phyloP scores from a whole-genome alignment of 2,888 invertebrate species.

The Protula sp. region DNA sequence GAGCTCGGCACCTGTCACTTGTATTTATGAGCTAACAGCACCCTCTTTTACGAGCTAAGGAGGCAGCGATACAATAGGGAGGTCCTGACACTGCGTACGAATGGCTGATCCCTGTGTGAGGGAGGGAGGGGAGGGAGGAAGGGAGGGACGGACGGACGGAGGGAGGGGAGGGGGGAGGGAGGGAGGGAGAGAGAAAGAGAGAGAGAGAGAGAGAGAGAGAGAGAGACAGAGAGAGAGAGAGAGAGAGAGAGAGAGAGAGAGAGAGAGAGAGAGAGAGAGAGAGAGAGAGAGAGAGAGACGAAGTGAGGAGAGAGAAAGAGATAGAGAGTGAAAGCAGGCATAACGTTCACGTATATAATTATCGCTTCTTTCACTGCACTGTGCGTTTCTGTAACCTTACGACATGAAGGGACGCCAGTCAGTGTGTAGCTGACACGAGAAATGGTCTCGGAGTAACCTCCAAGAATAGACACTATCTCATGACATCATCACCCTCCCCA shows the following conservation, averaged over 20 bases:
- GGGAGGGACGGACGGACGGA: not conserved
- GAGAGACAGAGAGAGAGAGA: slow-evolving; percentile 1
- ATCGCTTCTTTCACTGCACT: too few relatives aligned
- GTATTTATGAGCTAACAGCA: too few relatives aligned
- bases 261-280: not conserved
- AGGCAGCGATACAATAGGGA: not conserved
- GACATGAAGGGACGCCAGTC: too few relatives aligned
- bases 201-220: not conserved
- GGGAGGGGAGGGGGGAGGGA: not conserved
- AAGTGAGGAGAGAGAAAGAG: not conserved
- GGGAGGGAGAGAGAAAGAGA: not conserved
- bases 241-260: not conserved
- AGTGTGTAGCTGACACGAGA: too few relatives aligned
- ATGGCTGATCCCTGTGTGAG: not conserved
- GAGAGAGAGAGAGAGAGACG: too few relatives aligned
- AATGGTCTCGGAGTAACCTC: too few relatives aligned
- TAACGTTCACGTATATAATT: too few relatives aligned
- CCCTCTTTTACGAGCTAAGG: too few relatives aligned
- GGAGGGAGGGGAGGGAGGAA: not conserved
- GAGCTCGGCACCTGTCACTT: too few relatives aligned
- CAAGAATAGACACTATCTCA: too few relatives aligned
- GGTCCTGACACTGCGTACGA: not conserved
- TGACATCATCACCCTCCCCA: too few relatives aligned
- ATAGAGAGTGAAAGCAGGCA: not conserved
- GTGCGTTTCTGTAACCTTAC: too few relatives aligned